phyloP scores from a whole-genome alignment of 2,888 invertebrate species.

The Sminthurinus aureus region DNA sequence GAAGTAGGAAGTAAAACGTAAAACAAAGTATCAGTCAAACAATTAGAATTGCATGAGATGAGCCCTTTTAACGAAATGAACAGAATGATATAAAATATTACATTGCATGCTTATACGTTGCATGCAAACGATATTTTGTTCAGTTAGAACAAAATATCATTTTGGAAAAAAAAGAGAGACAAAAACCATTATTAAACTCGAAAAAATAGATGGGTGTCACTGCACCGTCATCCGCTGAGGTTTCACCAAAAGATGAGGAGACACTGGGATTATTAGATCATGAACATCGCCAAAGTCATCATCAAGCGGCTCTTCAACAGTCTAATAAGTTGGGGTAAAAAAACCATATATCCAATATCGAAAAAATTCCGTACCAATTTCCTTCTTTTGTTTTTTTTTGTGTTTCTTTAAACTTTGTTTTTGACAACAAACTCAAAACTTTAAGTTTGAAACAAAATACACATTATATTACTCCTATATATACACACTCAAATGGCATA shows the following conservation, averaged over 20 bases:
- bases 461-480: too few relatives aligned
- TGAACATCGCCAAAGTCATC: constrained; percentile 37
- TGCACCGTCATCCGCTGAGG: constrained; percentile 17
- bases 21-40: too few relatives aligned
- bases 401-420: constrained; percentile 12
- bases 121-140: too few relatives aligned
- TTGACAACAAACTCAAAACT: not conserved
- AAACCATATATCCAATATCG: constrained; percentile 30
- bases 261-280: constrained; percentile 31
- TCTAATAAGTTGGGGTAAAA: constrained; percentile 44
- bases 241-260: constrained; percentile 20
- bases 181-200: constrained; percentile 21
- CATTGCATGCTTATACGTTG: constrained; percentile 24
- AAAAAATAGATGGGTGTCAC: constrained; percentile 37
- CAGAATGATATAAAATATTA: too few relatives aligned
- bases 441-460: not conserved
- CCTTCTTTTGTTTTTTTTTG: constrained; percentile 16
- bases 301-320: constrained; percentile 28
- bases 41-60: constrained; percentile 20
- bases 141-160: constrained; percentile 5
- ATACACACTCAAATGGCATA: constrained; percentile 4
- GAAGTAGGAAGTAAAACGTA: too few relatives aligned
- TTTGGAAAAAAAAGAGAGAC: constrained; percentile 9
- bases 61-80: too few relatives aligned
- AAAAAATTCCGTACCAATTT: too few relatives aligned